Percentiles rank a stretch among this genome's conserved stretches.
Evolutionary conservation across 1,140 invertebrate species (phyloP).

Genomic region (Pogonomyrmex barbatus): DNA sequence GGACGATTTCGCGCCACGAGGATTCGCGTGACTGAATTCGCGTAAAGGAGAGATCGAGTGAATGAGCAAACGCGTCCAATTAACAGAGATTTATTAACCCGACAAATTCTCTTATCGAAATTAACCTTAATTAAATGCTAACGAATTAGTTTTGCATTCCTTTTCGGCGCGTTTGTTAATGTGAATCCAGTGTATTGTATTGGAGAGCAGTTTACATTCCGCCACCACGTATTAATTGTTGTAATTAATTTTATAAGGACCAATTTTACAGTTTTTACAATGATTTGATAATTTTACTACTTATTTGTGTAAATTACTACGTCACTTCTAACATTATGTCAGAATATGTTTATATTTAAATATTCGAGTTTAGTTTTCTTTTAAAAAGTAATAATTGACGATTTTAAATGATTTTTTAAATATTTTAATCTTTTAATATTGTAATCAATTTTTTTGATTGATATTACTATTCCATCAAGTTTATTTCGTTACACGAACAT

Average conservation of each 20-base stretch:
- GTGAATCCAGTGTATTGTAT: background rate
- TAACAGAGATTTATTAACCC: slow-evolving; percentile 63
- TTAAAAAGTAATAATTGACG: background rate
- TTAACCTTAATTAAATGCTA: slow-evolving; percentile 61
- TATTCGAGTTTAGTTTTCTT: background rate
- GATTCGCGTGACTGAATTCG: slow-evolving; percentile 58
- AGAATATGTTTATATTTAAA: background rate
- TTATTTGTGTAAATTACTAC: background rate
- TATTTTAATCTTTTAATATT: background rate
- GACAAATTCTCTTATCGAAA: slow-evolving; percentile 61
- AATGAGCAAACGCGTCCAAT: slow-evolving; percentile 61
- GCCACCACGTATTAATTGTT: background rate
- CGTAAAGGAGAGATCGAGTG: slow-evolving; percentile 55
- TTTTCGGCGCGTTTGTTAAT: slow-evolving; percentile 14
- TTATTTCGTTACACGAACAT: background rate
- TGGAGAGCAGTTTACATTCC: background rate
- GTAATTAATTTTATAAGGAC: slow-evolving; percentile 2
- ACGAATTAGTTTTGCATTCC: slow-evolving; percentile 40
- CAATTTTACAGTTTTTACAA: slow-evolving; percentile 1
- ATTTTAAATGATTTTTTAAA: background rate
- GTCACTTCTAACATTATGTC: background rate
- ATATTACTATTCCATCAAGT: background rate
- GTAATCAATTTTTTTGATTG: background rate
- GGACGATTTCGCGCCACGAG: slow-evolving; percentile 54
- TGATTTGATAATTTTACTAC: background rate